Conservation (phyloP, 2,888 invertebrate genomes). For the Sialis fuliginosa region DNA sequence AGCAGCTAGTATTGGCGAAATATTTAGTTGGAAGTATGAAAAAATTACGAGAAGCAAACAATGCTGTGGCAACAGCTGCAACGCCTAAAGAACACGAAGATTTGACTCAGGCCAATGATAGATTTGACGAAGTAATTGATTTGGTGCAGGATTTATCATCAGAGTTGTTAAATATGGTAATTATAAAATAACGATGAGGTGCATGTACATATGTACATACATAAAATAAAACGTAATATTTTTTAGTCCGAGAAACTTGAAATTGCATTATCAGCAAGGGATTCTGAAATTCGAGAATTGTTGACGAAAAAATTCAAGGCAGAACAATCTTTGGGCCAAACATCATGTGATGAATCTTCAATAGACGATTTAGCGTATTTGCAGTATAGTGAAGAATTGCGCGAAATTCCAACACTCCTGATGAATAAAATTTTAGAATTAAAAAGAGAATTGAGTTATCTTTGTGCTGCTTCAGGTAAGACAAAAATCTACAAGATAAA, state of each 20-base stretch:
- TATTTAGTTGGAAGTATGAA: constrained; percentile 23
- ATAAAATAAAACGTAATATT: constrained; percentile 4
- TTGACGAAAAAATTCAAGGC: neutral
- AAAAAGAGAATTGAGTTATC: constrained; percentile 22
- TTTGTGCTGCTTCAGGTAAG: constrained; percentile 24
- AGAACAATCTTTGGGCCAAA: constrained; percentile 3
- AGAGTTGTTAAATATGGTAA: constrained; percentile 14
- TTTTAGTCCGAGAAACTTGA: constrained; percentile 18
- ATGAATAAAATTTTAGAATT: constrained; percentile 24
- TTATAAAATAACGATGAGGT: no score
- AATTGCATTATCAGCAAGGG: constrained; percentile 12
- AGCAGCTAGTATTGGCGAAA: constrained; percentile 23
- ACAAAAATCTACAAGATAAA: neutral
- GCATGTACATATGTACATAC: no score
- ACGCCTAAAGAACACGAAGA: constrained; percentile 5
- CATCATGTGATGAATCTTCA: no score
- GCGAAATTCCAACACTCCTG: constrained; percentile 13
- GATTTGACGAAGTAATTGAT: constrained; percentile 16
- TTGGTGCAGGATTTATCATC: constrained; percentile 23
- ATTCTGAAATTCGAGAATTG: constrained; percentile 12
- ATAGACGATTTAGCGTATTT: no score
- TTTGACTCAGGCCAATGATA: constrained; percentile 6
- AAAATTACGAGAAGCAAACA: constrained; percentile 24
- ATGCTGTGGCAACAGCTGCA: constrained; percentile 14
- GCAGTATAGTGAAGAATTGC: constrained; percentile 8